These are phyloP conservation scores for Larimichthys polyactis DNA, from an alignment of 2,113 vertebrate genomes.

Conservation along the genomic window DNA sequence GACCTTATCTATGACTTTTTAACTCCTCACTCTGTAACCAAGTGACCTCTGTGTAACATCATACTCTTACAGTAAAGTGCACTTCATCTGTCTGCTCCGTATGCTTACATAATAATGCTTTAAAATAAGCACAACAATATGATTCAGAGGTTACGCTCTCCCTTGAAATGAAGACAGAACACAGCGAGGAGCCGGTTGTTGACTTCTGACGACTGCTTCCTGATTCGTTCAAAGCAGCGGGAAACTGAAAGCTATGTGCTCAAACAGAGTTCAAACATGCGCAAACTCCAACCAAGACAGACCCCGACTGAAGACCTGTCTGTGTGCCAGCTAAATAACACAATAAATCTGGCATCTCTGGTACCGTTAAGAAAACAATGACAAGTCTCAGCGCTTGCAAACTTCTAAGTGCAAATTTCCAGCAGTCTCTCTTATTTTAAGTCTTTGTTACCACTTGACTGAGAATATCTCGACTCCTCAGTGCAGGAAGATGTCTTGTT, in stretches of 20 bases:
- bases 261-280: constrained; percentile 28
- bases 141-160: constrained; percentile 56
- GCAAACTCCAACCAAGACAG: neutral
- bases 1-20: constrained; percentile 32
- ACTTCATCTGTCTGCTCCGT: constrained; percentile 76
- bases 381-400: constrained; percentile 22
- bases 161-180: constrained; percentile 52
- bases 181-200: constrained; percentile 13
- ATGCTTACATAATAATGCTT: constrained; percentile 68
- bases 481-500: constrained; percentile 47
- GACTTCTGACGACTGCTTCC: constrained; percentile 35
- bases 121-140: constrained; percentile 75
- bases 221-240: constrained; percentile 36
- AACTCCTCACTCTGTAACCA: constrained; percentile 33
- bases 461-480: constrained; percentile 25
- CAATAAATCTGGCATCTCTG: constrained; percentile 12
- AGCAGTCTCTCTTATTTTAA: constrained; percentile 40
- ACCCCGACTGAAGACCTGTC: constrained; percentile 33
- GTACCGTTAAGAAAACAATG: constrained; percentile 34
- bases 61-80: constrained; percentile 84
- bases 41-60: constrained; percentile 45
- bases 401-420: constrained; percentile 75
- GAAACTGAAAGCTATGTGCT: constrained; percentile 8
- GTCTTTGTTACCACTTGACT: constrained; percentile 7
- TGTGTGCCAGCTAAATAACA: constrained; percentile 32